Percentiles rank a stretch among this genome's conserved stretches.
These are phyloP conservation scores for Oreochromis niloticus DNA, from an alignment of 2,113 vertebrate genomes.

Conservation along the genomic window DNA sequence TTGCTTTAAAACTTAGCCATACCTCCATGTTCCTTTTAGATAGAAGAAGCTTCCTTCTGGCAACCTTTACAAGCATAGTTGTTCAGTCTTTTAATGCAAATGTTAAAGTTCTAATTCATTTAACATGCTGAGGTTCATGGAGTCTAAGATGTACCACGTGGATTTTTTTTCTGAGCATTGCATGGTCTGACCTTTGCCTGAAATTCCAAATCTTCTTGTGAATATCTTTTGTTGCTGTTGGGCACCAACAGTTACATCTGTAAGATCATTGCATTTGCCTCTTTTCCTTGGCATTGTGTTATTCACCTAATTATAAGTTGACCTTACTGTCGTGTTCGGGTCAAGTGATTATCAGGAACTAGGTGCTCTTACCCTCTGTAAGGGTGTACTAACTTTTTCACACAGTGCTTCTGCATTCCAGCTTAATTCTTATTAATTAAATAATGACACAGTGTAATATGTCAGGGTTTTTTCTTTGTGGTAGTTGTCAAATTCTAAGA, in stretches of 20 bases:
- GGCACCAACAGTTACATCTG: neutral
- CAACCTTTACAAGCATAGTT: neutral
- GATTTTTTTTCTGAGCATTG: neutral
- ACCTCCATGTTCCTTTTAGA: neutral
- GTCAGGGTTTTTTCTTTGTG: neutral
- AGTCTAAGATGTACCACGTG: neutral
- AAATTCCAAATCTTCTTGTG: neutral
- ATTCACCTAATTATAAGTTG: neutral
- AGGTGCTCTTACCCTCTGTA: neutral
- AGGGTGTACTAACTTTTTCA: neutral
- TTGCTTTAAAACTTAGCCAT: neutral
- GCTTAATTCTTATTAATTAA: neutral
- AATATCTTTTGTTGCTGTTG: neutral
- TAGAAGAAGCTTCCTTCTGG: neutral
- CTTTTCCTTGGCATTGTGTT: neutral
- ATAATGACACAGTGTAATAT: neutral
- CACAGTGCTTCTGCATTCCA: neutral
- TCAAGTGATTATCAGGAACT: neutral
- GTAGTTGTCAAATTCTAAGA: neutral
- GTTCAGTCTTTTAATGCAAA: neutral
- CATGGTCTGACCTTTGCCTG: neutral
- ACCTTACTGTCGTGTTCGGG: neutral
- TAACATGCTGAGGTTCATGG: neutral
- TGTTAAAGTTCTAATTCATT: neutral
- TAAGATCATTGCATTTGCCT: neutral